Conservation (phyloP, 2,113 vertebrate species). For the Emydura subglobosa region DNA sequence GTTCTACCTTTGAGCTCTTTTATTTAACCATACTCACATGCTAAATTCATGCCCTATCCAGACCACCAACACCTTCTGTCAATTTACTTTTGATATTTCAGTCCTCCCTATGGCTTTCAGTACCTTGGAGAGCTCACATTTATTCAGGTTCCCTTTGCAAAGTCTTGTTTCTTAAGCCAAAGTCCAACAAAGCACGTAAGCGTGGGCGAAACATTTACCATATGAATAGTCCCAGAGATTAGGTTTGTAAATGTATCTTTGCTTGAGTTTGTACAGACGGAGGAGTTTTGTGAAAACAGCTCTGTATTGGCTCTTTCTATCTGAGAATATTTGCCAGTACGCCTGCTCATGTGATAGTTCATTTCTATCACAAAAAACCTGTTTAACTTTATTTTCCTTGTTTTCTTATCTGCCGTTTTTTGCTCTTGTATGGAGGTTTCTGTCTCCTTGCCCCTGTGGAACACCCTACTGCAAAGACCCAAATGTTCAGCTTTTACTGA, state of each 20-base stretch:
- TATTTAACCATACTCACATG: background rate
- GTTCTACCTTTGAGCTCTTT: background rate
- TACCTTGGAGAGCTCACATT: background rate
- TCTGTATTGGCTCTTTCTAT: background rate
- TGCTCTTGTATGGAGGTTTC: conserved; percentile 2
- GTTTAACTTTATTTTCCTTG: background rate
- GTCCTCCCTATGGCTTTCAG: background rate
- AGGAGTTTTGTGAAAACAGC: background rate
- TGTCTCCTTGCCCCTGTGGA: conserved; percentile 9
- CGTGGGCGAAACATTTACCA: background rate
- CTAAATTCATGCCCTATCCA: background rate
- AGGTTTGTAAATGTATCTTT: background rate
- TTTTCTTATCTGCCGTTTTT: background rate
- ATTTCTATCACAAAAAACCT: background rate
- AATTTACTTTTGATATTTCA: background rate
- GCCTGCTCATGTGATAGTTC: background rate
- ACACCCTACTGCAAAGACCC: background rate
- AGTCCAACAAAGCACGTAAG: background rate
- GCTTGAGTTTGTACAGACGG: background rate
- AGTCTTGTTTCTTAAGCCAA: background rate
- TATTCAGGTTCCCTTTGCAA: background rate
- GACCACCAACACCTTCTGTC: background rate
- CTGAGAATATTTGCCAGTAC: conserved; percentile 23
- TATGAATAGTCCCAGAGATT: background rate
- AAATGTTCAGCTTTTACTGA: background rate